A percentile compares a stretch with the other conserved stretches of the same genome.
phyloP scores from a whole-genome alignment of 2,797 vertebrate species.

The Peromyscus attwateri region DNA sequence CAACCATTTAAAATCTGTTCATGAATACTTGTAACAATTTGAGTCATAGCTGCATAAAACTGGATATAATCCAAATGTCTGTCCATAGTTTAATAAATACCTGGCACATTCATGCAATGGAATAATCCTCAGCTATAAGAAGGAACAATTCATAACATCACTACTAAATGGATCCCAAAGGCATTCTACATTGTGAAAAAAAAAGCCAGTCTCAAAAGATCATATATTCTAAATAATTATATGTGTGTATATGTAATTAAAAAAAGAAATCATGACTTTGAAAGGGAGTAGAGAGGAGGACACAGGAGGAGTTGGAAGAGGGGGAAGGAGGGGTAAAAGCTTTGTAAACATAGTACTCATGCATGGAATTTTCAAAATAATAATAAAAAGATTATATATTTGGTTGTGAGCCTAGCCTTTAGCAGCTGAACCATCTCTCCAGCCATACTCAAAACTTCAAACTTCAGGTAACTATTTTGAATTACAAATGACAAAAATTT shows the following conservation, averaged over 20 bases:
- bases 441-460: not conserved
- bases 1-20: not conserved
- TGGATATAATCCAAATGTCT: slow-evolving; percentile 5
- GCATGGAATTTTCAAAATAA: not conserved
- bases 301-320: not conserved
- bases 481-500: not conserved
- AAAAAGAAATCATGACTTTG: not conserved
- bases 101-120: not conserved
- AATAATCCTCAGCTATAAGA: slow-evolving; percentile 5
- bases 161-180: slow-evolving; percentile 14
- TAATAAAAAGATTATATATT: not conserved
- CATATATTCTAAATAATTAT: not conserved
- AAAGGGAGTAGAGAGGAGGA: not conserved
- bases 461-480: not conserved
- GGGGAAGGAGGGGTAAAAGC: not conserved
- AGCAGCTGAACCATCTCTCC: not conserved
- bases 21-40: not conserved
- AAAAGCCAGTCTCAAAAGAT: not conserved
- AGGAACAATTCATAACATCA: not conserved
- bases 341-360: not conserved
- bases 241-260: not conserved
- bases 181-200: not conserved
- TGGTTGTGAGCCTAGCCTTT: not conserved
- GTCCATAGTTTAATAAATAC: not conserved
- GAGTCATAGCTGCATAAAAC: not conserved